Percentiles rank a stretch among this genome's conserved stretches.
These are phyloP conservation scores for Sebastes melanostomus DNA, from an alignment of 2,797 vertebrate species.

Conservation along the genomic window DNA sequence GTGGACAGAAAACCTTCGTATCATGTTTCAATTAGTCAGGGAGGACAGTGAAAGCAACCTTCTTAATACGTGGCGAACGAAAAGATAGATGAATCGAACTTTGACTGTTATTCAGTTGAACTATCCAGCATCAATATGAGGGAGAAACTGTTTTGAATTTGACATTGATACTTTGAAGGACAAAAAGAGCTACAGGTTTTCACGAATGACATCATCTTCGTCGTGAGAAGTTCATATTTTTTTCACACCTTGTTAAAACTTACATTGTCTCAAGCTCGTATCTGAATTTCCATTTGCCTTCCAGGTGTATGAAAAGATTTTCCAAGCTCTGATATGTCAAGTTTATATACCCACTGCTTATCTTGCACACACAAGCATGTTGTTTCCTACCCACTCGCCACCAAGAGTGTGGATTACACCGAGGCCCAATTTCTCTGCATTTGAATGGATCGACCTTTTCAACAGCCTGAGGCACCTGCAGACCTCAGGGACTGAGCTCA, in stretches of 20 bases:
- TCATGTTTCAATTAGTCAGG: neutral
- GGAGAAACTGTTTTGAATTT: neutral
- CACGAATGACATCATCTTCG: neutral
- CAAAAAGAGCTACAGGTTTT: neutral
- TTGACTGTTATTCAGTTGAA: no score
- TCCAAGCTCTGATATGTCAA: neutral
- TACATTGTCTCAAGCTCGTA: neutral
- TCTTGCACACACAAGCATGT: constrained; percentile 26
- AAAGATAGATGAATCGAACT: no score
- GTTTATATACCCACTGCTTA: neutral
- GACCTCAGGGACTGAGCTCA: constrained; percentile 6
- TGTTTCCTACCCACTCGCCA: neutral
- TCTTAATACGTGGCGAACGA: fast-evolving
- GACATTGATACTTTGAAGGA: neutral
- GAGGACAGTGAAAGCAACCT: no score
- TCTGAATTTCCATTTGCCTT: neutral
- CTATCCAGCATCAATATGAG: neutral
- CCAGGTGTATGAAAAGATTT: neutral
- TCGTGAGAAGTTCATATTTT: no score
- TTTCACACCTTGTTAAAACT: neutral
- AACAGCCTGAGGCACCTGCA: constrained; percentile 48
- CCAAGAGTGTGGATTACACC: constrained; percentile 8
- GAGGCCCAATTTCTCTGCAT: constrained; percentile 17
- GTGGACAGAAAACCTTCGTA: neutral
- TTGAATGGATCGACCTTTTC: constrained; percentile 50